These are phyloP conservation scores for Microctonus hyperodae DNA, from an alignment of 2,888 invertebrate species.

Conservation along the genomic window DNA sequence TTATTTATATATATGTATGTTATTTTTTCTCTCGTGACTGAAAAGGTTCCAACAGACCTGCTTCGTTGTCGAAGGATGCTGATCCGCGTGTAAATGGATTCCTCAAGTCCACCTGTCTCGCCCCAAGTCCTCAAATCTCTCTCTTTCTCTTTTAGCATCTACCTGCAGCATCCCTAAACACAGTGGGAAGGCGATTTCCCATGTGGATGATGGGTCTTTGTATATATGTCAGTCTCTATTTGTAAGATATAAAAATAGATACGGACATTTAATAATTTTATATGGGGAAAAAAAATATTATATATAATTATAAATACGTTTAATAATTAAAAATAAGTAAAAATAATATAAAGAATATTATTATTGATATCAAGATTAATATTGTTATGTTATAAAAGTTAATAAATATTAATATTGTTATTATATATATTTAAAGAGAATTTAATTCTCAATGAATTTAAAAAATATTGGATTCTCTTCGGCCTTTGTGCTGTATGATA, in stretches of 20 bases:
- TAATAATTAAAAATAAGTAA: no score
- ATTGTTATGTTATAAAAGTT: no score
- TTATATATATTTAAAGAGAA: no score
- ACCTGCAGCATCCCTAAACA: constrained; percentile 5
- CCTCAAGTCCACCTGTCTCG: constrained; percentile 17
- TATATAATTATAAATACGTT: no score
- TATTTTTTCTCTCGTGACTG: background rate
- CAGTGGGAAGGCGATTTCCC: constrained; percentile 18
- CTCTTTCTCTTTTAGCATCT: background rate
- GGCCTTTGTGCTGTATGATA: no score
- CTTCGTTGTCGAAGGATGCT: background rate
- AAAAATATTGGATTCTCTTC: no score
- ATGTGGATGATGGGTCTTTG: constrained; percentile 4
- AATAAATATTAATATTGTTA: no score
- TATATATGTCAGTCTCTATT: constrained; percentile 13
- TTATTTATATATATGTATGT: background rate
- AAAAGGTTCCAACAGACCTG: constrained; percentile 8
- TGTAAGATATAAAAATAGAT: constrained; percentile 1
- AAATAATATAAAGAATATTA: no score
- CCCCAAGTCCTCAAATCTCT: constrained; percentile 9
- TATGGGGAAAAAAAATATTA: background rate
- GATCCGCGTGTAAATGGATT: constrained; percentile 16
- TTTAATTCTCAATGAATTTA: no score
- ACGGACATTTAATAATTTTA: background rate
- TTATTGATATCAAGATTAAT: no score